Conservation (phyloP, 2,888 invertebrate genomes). For the Coremacera marginata region DNA sequence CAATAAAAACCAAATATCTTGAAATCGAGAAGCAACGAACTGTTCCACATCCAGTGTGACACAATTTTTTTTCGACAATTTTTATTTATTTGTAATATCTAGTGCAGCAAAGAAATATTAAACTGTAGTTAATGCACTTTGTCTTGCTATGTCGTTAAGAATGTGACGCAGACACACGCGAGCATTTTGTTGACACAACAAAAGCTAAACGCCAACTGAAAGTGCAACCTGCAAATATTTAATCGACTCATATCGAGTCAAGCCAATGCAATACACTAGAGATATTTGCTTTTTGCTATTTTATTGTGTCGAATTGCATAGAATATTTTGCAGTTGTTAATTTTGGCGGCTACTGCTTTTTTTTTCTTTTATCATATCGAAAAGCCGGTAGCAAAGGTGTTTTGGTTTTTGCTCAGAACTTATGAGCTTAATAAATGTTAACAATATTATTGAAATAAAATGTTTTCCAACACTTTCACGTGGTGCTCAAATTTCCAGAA, state of each 20-base stretch:
- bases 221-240: slow-evolving; percentile 21
- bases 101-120: too few relatives aligned
- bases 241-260: neutral
- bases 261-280: neutral
- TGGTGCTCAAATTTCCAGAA: too few relatives aligned
- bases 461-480: too few relatives aligned
- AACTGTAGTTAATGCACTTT: neutral
- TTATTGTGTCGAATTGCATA: neutral
- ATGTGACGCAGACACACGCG: slow-evolving; percentile 10
- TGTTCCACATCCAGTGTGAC: neutral
- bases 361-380: too few relatives aligned
- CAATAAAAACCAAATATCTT: neutral
- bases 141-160: neutral
- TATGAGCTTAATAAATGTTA: too few relatives aligned
- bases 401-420: too few relatives aligned
- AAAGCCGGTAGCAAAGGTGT: slow-evolving; percentile 11
- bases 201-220: slow-evolving; percentile 40
- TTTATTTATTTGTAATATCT: neutral
- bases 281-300: neutral
- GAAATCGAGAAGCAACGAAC: neutral
- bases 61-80: neutral
- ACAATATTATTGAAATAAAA: too few relatives aligned
- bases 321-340: too few relatives aligned
- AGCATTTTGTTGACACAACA: slow-evolving; percentile 35
- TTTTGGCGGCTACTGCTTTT: too few relatives aligned